phyloP scores from a whole-genome alignment of 92 coral and sea anemone species.

The Parazoanthus darwini region DNA sequence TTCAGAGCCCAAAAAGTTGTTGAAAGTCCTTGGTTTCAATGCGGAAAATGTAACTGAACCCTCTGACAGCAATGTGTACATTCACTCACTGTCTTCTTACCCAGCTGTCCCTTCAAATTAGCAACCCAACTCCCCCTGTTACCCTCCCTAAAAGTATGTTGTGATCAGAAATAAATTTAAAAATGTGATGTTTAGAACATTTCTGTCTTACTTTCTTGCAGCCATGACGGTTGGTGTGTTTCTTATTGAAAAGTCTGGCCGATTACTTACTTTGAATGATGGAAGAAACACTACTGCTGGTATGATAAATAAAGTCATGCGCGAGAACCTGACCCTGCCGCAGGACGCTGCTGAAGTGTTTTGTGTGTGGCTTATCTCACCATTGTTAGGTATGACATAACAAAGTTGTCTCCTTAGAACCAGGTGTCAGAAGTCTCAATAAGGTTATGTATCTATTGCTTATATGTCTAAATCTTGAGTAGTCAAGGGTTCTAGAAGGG shows the following conservation, averaged over 20 bases:
- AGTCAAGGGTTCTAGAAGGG: no score
- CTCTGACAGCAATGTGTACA: no score
- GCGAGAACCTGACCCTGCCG: slow-evolving; percentile 80
- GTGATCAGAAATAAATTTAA: background rate
- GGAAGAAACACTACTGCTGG: slow-evolving; percentile 95
- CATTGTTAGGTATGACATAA: slow-evolving; percentile 67
- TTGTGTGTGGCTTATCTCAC: slow-evolving; percentile 96
- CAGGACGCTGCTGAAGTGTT: slow-evolving; percentile 79
- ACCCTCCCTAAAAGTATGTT: no score
- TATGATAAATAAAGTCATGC: slow-evolving; percentile 81
- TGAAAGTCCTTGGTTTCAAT: no score
- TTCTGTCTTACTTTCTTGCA: slow-evolving; percentile 34
- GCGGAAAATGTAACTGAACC: no score
- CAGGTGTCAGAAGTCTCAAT: background rate
- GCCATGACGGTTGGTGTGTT: slow-evolving; percentile 94
- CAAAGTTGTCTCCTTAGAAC: background rate
- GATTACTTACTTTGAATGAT: slow-evolving; percentile 86
- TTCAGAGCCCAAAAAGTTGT: no score
- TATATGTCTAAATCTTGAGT: no score
- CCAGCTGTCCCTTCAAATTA: no score
- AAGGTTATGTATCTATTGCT: no score
- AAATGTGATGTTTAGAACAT: background rate
- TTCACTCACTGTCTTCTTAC: no score
- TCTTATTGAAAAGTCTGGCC: slow-evolving; percentile 90
- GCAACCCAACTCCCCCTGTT: no score